phyloP scores from a whole-genome alignment of 2,797 vertebrate genomes.

The Strix occidentalis region DNA sequence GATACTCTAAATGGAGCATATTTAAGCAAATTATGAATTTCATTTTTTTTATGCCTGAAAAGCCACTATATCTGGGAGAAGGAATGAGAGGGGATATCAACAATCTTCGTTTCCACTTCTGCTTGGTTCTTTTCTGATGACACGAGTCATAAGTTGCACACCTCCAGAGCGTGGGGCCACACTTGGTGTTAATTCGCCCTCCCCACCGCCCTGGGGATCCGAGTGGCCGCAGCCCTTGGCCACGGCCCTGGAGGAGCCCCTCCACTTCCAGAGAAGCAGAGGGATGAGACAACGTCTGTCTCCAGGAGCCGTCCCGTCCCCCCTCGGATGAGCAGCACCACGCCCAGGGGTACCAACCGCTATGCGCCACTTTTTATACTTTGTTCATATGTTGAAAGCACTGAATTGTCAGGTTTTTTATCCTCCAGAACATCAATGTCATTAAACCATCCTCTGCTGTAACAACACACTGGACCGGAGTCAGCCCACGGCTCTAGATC shows the following conservation, averaged over 20 bases:
- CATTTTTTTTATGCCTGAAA: neutral
- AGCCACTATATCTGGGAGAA: neutral
- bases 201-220: neutral
- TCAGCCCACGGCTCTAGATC: fast-evolving
- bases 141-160: fast-evolving
- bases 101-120: neutral
- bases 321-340: neutral
- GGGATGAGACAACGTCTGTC: neutral
- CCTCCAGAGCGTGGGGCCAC: neutral
- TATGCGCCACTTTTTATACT: neutral
- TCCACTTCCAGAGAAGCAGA: neutral
- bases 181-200: neutral
- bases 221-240: neutral
- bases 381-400: neutral
- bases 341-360: neutral
- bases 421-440: neutral
- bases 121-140: neutral
- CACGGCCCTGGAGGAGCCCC: neutral
- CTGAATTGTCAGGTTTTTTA: neutral
- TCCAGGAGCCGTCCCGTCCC: neutral
- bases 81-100: neutral
- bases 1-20: neutral
- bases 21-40: neutral
- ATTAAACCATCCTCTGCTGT: neutral
- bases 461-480: neutral